Evolutionary conservation across 1,140 invertebrate genomes (phyloP).

Genomic region (Anastrepha ludens): DNA sequence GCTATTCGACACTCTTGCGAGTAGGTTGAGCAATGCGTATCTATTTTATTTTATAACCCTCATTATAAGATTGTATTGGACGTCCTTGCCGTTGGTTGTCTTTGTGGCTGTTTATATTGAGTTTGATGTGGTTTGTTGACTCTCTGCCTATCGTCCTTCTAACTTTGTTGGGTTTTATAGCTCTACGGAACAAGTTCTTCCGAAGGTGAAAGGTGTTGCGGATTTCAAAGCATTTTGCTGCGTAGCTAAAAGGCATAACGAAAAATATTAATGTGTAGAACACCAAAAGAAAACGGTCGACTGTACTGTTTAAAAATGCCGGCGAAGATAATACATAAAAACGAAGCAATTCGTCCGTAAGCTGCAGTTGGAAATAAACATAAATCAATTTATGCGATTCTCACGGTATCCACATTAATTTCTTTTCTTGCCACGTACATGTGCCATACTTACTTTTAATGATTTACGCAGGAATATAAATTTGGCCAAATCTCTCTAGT

Average conservation of each 20-base stretch:
- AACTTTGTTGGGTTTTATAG: no score
- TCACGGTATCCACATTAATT: constrained; percentile 9
- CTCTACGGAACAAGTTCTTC: background rate
- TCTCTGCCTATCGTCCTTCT: background rate
- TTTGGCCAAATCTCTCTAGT: background rate
- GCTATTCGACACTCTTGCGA: no score
- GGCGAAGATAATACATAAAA: no score
- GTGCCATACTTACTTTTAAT: background rate
- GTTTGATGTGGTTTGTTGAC: constrained; percentile 39
- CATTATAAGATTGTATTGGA: constrained; percentile 37
- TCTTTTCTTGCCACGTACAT: background rate
- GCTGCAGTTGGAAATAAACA: background rate
- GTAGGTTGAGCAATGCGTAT: background rate
- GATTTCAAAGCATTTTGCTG: background rate
- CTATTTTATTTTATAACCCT: constrained; percentile 28
- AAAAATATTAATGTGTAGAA: background rate
- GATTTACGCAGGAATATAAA: background rate
- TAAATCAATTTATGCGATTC: constrained; percentile 8
- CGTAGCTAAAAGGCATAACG: background rate
- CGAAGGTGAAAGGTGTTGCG: background rate
- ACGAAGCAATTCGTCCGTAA: background rate
- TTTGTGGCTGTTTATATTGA: constrained; percentile 15
- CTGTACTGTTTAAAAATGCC: no score
- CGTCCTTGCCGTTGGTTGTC: constrained; percentile 13
- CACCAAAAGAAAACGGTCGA: background rate